Evolutionary conservation across 1,140 invertebrate species (phyloP).

Genomic region (Leptopilina clavipes): DNA sequence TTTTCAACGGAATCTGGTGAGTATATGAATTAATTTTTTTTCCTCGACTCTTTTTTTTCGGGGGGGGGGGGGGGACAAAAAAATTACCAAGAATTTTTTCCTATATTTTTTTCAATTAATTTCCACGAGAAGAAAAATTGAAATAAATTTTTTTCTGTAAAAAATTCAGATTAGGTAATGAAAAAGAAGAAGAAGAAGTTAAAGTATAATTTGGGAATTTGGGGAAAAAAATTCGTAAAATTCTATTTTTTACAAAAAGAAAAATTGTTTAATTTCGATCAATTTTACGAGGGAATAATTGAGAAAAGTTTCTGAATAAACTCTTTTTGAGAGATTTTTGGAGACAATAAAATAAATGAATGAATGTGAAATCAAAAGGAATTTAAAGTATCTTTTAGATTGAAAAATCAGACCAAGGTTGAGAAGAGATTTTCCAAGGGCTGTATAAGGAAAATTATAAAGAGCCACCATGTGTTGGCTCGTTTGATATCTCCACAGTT

Average conservation of each 20-base stretch:
- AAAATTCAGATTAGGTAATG: no score
- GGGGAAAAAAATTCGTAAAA: no score
- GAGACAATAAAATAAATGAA: not conserved
- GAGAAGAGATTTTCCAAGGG: constrained; percentile 6
- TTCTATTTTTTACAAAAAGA: no score
- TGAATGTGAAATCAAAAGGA: constrained; percentile 12
- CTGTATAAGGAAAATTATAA: constrained; percentile 19
- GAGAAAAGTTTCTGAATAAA: no score
- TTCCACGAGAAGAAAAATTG: no score
- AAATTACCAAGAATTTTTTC: no score
- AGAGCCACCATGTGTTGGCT: constrained; percentile 17
- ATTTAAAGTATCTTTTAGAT: constrained; percentile 15
- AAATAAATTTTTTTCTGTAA: no score
- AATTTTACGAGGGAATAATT: not conserved
- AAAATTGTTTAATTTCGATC: no score
- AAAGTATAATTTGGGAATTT: no score
- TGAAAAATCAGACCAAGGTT: constrained; percentile 21
- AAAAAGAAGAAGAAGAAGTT: no score
- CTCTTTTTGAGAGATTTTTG: not conserved
- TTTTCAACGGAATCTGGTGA: constrained; percentile 60
- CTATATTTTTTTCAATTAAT: no score
- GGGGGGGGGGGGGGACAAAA: no score
- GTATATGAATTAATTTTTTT: constrained; percentile 40
- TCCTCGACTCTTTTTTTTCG: not conserved
- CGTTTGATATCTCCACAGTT: not conserved